Conservation (phyloP, 2,797 vertebrate species). For the Cuniculus paca region DNA sequence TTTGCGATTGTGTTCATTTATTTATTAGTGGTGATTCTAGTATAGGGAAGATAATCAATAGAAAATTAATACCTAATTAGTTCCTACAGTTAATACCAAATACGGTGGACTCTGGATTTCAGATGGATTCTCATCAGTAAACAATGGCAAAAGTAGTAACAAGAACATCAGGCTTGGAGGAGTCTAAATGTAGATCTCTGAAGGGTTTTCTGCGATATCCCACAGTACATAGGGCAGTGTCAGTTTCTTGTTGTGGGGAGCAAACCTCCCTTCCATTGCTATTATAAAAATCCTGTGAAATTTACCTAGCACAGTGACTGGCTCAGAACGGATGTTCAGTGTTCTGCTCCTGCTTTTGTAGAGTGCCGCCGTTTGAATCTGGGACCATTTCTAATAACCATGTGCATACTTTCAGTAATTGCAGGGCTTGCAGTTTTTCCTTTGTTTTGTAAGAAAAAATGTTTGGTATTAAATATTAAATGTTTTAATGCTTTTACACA, state of each 20-base stretch:
- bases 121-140: background rate
- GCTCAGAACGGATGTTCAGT: background rate
- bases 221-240: background rate
- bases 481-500: background rate
- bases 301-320: background rate
- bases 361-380: background rate
- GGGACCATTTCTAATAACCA: background rate
- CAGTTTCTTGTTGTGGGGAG: background rate
- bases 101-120: background rate
- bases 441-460: background rate
- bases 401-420: background rate
- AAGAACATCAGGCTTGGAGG: background rate
- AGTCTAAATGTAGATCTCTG: accelerated
- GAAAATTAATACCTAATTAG: background rate
- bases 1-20: background rate
- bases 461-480: background rate
- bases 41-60: background rate
- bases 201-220: accelerated
- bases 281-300: background rate
- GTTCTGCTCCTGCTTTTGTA: background rate
- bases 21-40: background rate
- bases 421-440: background rate
- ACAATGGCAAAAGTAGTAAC: background rate
- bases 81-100: no score
- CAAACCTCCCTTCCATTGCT: background rate